These are phyloP conservation scores for Trichoplusia ni DNA, from an alignment of 1,140 invertebrate species.

Conservation along the genomic window DNA sequence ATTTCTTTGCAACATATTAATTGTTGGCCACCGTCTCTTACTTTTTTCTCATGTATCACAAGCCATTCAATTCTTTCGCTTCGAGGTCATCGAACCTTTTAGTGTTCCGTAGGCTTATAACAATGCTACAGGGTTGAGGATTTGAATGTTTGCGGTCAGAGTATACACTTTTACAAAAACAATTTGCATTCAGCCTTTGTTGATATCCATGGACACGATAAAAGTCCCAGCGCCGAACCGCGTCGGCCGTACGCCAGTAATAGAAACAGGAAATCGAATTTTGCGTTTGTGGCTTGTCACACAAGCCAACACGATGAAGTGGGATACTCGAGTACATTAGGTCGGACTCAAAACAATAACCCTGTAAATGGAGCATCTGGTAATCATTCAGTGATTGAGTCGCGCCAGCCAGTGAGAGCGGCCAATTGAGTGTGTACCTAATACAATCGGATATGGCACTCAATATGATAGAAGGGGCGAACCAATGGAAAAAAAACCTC, in stretches of 20 bases:
- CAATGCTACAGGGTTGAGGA: constrained; percentile 42
- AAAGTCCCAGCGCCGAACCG: constrained; percentile 27
- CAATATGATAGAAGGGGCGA: constrained; percentile 39
- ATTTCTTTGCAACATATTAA: constrained; percentile 54
- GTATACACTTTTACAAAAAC: constrained; percentile 43
- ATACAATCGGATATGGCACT: constrained; percentile 49
- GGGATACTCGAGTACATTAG: constrained; percentile 45
- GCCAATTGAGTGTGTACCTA: constrained; percentile 52
- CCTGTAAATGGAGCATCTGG: constrained; percentile 54
- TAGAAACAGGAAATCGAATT: constrained; percentile 56
- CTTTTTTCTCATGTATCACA: constrained; percentile 33
- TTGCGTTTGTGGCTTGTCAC: constrained; percentile 36
- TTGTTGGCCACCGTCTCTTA: constrained; percentile 41
- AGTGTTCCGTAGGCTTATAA: constrained; percentile 55
- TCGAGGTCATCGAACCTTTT: constrained; percentile 58
- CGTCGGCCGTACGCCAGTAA: constrained; percentile 16
- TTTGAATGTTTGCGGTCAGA: constrained; percentile 36
- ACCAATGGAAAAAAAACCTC: constrained; percentile 6
- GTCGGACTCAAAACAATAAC: constrained; percentile 52
- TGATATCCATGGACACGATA: constrained; percentile 26
- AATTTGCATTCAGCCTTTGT: constrained; percentile 23
- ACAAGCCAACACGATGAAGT: constrained; percentile 47
- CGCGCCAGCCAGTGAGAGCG: constrained; percentile 34
- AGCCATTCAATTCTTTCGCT: constrained; percentile 41
- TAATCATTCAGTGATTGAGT: constrained; percentile 44